A percentile compares a stretch with the other conserved stretches of the same genome.
phyloP scores from a whole-genome alignment of 2,888 invertebrate species.

The Acrobasis consociella region DNA sequence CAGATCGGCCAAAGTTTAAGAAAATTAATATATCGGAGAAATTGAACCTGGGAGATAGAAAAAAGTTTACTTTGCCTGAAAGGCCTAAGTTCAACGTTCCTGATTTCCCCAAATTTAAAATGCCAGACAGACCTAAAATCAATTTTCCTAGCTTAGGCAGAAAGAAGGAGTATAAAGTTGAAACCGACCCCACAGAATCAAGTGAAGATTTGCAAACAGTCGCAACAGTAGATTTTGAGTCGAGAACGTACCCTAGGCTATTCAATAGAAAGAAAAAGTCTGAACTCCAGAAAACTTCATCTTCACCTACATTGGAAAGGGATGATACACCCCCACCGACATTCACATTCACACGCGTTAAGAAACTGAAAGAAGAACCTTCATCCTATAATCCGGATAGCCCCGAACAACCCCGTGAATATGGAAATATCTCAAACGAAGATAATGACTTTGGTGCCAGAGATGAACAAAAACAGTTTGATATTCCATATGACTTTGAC shows the following conservation, averaged over 20 bases:
- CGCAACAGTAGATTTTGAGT: constrained; percentile 86
- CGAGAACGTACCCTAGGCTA: constrained; percentile 90
- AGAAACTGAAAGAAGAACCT: constrained; percentile 75
- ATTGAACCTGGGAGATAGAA: constrained; percentile 80
- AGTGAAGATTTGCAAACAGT: constrained; percentile 66
- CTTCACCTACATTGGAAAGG: constrained; percentile 76
- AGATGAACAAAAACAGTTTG: constrained; percentile 65
- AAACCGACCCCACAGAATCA: constrained; percentile 64
- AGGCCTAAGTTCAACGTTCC: constrained; percentile 80
- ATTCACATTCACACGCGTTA: constrained; percentile 85
- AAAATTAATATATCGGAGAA: constrained; percentile 78
- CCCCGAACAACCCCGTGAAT: constrained; percentile 70
- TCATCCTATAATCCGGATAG: constrained; percentile 70
- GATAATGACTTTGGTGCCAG: constrained; percentile 55
- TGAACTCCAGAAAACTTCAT: constrained; percentile 74
- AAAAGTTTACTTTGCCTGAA: constrained; percentile 85
- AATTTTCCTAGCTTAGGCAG: constrained; percentile 84
- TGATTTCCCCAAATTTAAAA: constrained; percentile 81
- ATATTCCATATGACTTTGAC: constrained; percentile 79
- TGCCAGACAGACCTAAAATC: constrained; percentile 84
- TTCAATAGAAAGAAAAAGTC: constrained; percentile 78
- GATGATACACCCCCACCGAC: constrained; percentile 84
- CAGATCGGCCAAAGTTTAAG: constrained; percentile 82
- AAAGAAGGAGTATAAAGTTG: constrained; percentile 71
- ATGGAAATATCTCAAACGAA: constrained; percentile 66